Base-by-base conservation (phyloP, 2,888 invertebrate species). In the Caenorhabditis macrosperma region DNA sequence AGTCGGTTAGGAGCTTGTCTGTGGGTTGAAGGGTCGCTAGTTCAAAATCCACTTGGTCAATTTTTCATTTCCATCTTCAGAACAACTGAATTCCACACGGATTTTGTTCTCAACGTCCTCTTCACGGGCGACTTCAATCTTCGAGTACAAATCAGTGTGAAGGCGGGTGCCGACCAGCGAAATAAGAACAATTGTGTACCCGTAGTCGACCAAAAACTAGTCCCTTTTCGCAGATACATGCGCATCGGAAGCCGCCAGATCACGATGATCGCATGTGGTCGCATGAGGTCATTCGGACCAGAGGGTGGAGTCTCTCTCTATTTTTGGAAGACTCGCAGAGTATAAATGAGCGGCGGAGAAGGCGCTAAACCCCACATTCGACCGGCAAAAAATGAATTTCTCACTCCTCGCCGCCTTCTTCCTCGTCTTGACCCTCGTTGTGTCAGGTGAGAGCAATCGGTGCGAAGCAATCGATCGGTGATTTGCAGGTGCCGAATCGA, bases 211-310 rank as follows among this genome's bases (percentile, higher is more conserved):
- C 55, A 72, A 55, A 63, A 72, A 72, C 71, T 72, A 61, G 69
- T 71, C 60, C 7, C 12, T 30, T 54, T 22, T n/a, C n/a, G n/a
- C n/a, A n/a, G n/a, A n/a, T n/a, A n/a, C n/a, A n/a, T n/a, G n/a
- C n/a, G n/a, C n/a, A n/a, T n/a, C n/a, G n/a, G n/a, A n/a, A n/a
- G n/a, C n/a, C n/a, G n/a, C n/a, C n/a, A 22, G 41, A 71, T 72
- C 71, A 72, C 63, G 33, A 35, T 63, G 61, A 71, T 63, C 71
- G 71, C 71, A 71, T 71, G 46, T 72, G 72, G 64, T 64, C 72
- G 55, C 26, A 57, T 71, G 71, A 71, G 71, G 71, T 72, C 72
- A 72, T 35, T 72, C 46, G 24, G 72, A 63, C 46, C 60, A 48
- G 28, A 20, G 72, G 72, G 63, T 46, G 72, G 71, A 41, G 54